Conservation (phyloP, 2,113 vertebrate species). For the Zosterops lateralis region DNA sequence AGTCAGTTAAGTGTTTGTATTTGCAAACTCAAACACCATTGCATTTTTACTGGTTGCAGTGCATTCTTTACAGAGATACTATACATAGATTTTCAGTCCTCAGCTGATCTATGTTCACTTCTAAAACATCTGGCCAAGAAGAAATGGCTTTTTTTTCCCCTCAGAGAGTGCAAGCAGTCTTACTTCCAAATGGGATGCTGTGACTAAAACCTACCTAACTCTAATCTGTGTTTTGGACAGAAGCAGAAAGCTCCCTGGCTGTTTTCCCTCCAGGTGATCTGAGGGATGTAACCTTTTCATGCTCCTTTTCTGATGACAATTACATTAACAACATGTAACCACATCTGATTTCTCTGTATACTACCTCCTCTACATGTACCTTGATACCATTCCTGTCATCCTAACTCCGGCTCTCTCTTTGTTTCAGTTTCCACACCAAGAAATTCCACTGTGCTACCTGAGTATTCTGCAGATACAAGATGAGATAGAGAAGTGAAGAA, state of each 20-base stretch:
- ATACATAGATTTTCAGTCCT: background rate
- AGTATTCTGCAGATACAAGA: background rate
- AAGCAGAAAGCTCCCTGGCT: background rate
- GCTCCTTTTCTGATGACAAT: background rate
- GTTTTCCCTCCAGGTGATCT: background rate
- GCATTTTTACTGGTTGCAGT: background rate
- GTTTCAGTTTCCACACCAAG: background rate
- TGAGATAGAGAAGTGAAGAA: background rate
- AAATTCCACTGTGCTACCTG: background rate
- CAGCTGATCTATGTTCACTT: background rate
- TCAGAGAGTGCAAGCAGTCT: background rate
- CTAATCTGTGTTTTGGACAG: background rate
- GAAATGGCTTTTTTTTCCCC: background rate
- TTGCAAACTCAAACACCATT: background rate
- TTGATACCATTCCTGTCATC: background rate
- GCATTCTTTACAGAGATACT: background rate
- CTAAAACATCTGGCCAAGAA: background rate
- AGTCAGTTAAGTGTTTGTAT: background rate
- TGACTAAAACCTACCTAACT: background rate
- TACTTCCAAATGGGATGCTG: background rate
- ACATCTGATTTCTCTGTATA: background rate
- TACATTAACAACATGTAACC: background rate
- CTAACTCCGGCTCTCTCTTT: background rate
- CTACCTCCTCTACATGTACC: background rate
- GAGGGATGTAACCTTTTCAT: background rate